phyloP scores from a whole-genome alignment of 2,888 invertebrate genomes.

The Plagiodera versicolora region DNA sequence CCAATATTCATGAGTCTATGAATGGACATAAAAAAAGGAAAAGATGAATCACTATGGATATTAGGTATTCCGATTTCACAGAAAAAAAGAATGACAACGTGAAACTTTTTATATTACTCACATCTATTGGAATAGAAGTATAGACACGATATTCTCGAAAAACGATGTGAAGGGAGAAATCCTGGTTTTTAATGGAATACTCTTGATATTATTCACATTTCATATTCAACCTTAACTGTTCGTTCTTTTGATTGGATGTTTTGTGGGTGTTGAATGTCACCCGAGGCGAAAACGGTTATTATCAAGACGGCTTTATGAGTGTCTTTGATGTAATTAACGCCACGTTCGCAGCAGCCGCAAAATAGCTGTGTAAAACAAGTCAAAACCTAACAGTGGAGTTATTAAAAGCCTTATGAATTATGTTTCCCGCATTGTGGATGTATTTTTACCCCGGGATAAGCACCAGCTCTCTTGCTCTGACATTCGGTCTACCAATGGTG shows the following conservation, averaged over 20 bases:
- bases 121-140: too few species aligned
- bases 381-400: slow-evolving; percentile 39
- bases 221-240: neutral
- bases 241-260: neutral
- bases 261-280: neutral
- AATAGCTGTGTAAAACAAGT: slow-evolving; percentile 34
- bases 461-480: slow-evolving; percentile 25
- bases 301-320: slow-evolving; percentile 25
- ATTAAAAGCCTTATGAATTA: slow-evolving; percentile 46
- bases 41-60: too few species aligned
- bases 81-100: too few species aligned
- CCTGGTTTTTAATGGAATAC: too few species aligned
- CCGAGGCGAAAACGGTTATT: slow-evolving; percentile 2
- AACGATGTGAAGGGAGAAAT: too few species aligned
- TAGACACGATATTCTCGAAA: too few species aligned
- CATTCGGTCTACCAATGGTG: slow-evolving; percentile 22
- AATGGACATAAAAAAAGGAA: too few species aligned
- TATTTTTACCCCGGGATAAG: slow-evolving; percentile 40
- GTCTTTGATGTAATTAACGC: slow-evolving; percentile 27
- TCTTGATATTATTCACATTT: too few species aligned
- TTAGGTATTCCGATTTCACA: too few species aligned
- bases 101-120: too few species aligned
- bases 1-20: too few species aligned
- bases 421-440: slow-evolving; percentile 44
- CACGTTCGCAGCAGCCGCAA: slow-evolving; percentile 26